Conservation (phyloP, 1,140 invertebrate genomes). For the Yoshiicerus persimilis region DNA sequence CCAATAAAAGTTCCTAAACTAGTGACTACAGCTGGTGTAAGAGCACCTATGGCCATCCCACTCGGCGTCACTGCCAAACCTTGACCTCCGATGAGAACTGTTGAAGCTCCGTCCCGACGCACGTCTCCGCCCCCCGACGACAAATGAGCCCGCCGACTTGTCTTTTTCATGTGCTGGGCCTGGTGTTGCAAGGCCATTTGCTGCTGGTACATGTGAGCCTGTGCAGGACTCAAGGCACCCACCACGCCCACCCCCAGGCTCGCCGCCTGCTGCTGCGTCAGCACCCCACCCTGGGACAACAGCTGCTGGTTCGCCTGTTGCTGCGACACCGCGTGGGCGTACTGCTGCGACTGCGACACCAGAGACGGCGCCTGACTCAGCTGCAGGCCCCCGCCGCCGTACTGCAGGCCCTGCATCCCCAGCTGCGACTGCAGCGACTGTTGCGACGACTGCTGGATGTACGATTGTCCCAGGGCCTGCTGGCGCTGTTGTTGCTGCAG, state of each 20-base stretch:
- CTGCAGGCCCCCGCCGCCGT: constrained; percentile 3
- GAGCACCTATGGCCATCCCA: constrained; percentile 45
- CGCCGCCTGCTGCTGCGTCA: constrained; percentile 40
- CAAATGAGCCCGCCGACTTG: constrained; percentile 51
- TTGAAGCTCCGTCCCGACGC: constrained; percentile 22
- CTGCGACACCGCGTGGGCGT: constrained; percentile 8
- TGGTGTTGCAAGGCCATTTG: constrained; percentile 58
- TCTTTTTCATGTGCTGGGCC: constrained; percentile 57
- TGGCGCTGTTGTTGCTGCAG: constrained; percentile 42
- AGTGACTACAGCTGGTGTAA: constrained; percentile 47
- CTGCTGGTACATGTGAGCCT: constrained; percentile 57
- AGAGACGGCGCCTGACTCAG: constrained; percentile 23
- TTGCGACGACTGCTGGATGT: constrained; percentile 32
- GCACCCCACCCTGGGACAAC: constrained; percentile 37
- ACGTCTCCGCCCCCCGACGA: background rate
- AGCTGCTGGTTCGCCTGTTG: constrained; percentile 39
- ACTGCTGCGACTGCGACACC: constrained; percentile 36
- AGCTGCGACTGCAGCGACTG: constrained; percentile 19
- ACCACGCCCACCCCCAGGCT: constrained; percentile 40
- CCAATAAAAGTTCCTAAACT: constrained; percentile 48
- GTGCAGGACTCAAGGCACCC: constrained; percentile 52
- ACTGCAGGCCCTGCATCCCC: constrained; percentile 20
- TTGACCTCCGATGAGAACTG: constrained; percentile 46
- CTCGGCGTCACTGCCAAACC: constrained; percentile 22
- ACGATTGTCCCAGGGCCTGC: constrained; percentile 33